Evolutionary conservation across 2,113 vertebrate genomes (phyloP), one percentile per base, ranked within the genome.

Genomic region (Bubalus kerabau): DNA sequence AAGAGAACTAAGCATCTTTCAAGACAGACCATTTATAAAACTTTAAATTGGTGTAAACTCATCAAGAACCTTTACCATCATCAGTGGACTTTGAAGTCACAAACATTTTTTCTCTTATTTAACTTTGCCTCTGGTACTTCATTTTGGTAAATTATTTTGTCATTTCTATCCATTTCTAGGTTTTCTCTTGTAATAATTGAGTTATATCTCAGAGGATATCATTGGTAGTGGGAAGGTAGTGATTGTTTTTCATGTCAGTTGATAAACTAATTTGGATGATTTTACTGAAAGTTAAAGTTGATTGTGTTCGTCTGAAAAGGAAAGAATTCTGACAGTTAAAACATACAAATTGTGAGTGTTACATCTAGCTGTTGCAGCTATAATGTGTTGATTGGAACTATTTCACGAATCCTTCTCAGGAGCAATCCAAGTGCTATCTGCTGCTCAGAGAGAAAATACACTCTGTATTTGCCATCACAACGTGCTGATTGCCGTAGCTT

Each of bases 391-490:
- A 96, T 97, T 60, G 50, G 92, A 93, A 52, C 11, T 24, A 40
- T 92, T 98, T 82, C 23, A 74, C 91, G 57, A 91, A 93, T 97
- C 81, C 91, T 97, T 92, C 91, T 97, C 52, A 93, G 74, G 74
- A 96, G 87, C 32, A 98, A 81, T 76, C 64, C 76, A 76, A 96
- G 87, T 96, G 78, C 89, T 87, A 36, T 94, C 82, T 89, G 78
- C 81, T 54, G 17, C 93, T 97, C 85, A 96, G 74, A 71, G 97
- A 98, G 98, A 95, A 97, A 98, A 87, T 94, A 94, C 16, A 56
- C 95, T 96, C 94, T 96, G 28, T 97, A 95, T 97, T 97, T 97
- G 95, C 96, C 97, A 67, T 99, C 96, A 98, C 94, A 99, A 95
- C 83, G 64, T 81, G 91, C 98, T 98, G 97, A 97, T 97, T 96